Evolutionary conservation across 2,113 vertebrate genomes (phyloP), one percentile per base, ranked within the genome.

Genomic region (Andinoacara biseriatus): DNA sequence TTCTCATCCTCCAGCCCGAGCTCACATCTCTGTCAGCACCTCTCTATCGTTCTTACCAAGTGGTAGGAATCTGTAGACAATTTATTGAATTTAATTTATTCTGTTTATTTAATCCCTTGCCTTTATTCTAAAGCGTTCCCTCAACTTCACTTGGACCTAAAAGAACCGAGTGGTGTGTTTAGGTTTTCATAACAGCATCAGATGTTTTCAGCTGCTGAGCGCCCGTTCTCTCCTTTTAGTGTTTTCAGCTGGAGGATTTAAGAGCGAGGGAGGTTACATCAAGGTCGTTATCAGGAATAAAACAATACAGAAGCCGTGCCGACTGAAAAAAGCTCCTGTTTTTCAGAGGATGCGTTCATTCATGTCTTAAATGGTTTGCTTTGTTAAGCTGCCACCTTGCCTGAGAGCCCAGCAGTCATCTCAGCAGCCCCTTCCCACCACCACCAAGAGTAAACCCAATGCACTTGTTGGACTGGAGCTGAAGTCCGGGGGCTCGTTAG

Each of bases 401-500:
- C 77, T 29, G 2, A 5, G 58, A n/a, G 52, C 76, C 29, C 63
- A 57, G 43, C 86, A 90, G 76, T 61, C 26, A 24, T 49, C 33
- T 81, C 60, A 61, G 76, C 78, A 61, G 67, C 81, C 77, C 87
- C 35, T 8, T 38, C 35, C 35, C 8, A 38, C 35, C 31, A 38
- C 2, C 72, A 22, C 72, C 58, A 67, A 88, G 69, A 57, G 35
- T 24, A 65, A 86, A 92, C 90, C 90, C 86, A 87, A 86, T 74
- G 86, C 79, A 52, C 81, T 82, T 85, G 81, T 91, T 85, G 59
- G 87, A 80, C 72, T 77, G 63, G 20, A 76, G 46, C 78, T 74
- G 31, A 52, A 58, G 81, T 76, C 76, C 33, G 4, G 67, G 59
- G 46, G 80, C 80, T 75, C 15, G 29, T 86, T 81, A 82, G 65